Percentiles rank a stretch among this genome's conserved stretches.
Evolutionary conservation across 2,113 vertebrate species (phyloP).

Genomic region (Agapornis roseicollis): DNA sequence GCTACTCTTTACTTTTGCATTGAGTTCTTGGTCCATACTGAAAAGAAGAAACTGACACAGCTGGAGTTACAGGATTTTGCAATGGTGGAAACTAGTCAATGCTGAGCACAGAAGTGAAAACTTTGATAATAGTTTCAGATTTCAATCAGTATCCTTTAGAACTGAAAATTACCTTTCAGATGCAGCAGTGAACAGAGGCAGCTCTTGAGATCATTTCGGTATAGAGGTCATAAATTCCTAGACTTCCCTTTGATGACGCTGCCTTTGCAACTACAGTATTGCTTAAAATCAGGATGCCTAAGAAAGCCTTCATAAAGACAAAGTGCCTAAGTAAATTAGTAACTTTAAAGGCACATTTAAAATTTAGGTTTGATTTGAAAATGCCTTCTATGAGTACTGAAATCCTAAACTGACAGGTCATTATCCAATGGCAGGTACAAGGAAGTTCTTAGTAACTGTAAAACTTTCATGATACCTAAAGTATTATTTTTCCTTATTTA

Average conservation of each 20-base stretch:
- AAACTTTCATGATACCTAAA: neutral
- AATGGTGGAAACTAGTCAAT: neutral
- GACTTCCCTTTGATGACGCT: neutral
- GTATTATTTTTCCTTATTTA: neutral
- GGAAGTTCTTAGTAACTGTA: neutral
- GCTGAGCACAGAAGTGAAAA: neutral
- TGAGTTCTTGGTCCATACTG: neutral
- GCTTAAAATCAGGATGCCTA: neutral
- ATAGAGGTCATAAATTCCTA: neutral
- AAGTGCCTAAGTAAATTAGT: neutral
- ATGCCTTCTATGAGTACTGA: neutral
- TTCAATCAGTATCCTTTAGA: neutral
- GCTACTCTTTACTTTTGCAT: rapidly evolving
- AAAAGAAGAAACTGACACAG: neutral
- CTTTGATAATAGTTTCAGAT: neutral
- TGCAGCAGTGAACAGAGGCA: neutral
- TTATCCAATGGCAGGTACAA: neutral
- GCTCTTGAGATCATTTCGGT: neutral
- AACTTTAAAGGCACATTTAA: neutral
- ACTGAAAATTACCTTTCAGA: neutral
- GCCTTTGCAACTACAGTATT: neutral
- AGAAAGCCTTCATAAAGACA: neutral
- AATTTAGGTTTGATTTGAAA: neutral
- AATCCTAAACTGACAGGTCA: neutral
- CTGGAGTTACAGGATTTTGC: neutral